Percentiles rank a stretch among this genome's conserved stretches.
These are phyloP conservation scores for Diploptera punctata DNA, from an alignment of 2,888 invertebrate species.

Conservation along the genomic window DNA sequence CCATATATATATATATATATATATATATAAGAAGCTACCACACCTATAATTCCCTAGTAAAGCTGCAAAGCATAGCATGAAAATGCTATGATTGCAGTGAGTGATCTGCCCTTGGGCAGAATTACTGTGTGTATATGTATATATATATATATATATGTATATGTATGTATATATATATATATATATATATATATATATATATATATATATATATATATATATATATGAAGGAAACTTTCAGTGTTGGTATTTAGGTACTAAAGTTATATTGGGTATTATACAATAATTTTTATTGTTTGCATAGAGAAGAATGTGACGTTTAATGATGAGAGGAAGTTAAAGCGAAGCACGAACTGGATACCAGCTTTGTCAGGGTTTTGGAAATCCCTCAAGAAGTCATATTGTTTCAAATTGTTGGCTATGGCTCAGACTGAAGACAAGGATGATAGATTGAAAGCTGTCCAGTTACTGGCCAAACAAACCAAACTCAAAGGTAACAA, in stretches of 20 bases:
- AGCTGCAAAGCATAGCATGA: too few species aligned
- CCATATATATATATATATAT: too few species aligned
- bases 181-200: too few species aligned
- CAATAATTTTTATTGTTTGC: neutral
- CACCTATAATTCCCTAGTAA: too few species aligned
- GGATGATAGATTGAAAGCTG: constrained; percentile 67
- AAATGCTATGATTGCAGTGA: too few species aligned
- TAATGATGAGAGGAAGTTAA: constrained; percentile 2
- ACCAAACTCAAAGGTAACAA: constrained; percentile 68
- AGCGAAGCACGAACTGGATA: constrained; percentile 16
- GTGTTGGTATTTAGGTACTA: constrained; percentile 8
- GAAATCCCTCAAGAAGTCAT: constrained; percentile 67
- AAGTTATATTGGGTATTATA: too few species aligned
- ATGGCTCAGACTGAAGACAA: constrained; percentile 70
- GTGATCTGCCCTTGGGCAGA: too few species aligned
- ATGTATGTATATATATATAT: too few species aligned
- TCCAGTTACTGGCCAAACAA: constrained; percentile 68
- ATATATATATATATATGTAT: too few species aligned
- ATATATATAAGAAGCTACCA: too few species aligned
- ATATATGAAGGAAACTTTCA: too few species aligned
- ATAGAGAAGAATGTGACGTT: constrained; percentile 16
- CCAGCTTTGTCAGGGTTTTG: constrained; percentile 56
- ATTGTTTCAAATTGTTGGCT: constrained; percentile 71
- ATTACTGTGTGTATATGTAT: too few species aligned
- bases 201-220: neutral